Evolutionary conservation across 1,140 invertebrate species (phyloP).

Genomic region (Lordiphosa collinella): DNA sequence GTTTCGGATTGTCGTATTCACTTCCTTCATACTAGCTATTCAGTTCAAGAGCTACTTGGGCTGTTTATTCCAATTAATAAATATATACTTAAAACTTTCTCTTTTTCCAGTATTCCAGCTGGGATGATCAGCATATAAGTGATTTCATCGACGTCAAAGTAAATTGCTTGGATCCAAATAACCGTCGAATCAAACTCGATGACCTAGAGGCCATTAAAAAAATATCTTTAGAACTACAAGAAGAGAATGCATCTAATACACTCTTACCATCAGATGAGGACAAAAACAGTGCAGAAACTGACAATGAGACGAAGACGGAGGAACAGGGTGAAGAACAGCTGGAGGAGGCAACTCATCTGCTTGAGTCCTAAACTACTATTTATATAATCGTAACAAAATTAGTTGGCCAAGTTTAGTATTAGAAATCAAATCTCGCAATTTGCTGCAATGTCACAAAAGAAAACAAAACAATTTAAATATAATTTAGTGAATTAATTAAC

Average conservation of each 20-base stretch:
- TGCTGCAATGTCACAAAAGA: slow-evolving; percentile 10
- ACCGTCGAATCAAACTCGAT: slow-evolving; percentile 59
- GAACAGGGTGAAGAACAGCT: slow-evolving; percentile 19
- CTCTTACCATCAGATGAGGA: slow-evolving; percentile 19
- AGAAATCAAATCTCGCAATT: slow-evolving; percentile 27
- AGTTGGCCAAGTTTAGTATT: slow-evolving; percentile 48
- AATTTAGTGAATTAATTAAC: slow-evolving; percentile 60
- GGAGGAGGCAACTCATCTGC: not conserved
- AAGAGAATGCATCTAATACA: slow-evolving; percentile 13
- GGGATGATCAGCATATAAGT: slow-evolving; percentile 65
- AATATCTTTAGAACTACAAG: slow-evolving; percentile 39
- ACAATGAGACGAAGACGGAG: slow-evolving; percentile 18
- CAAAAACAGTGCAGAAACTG: slow-evolving; percentile 19
- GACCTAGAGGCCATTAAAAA: slow-evolving; percentile 50
- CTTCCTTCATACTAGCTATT: too few species aligned
- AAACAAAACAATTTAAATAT: slow-evolving; percentile 42
- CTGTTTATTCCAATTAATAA: too few species aligned
- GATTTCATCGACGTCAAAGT: slow-evolving; percentile 67
- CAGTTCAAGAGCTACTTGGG: too few species aligned
- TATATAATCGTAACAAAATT: slow-evolving; percentile 24
- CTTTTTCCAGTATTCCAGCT: slow-evolving; percentile 67
- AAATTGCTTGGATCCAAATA: slow-evolving; percentile 68
- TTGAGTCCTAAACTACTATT: slow-evolving; percentile 21
- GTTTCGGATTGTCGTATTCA: too few species aligned
- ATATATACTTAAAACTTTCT: too few species aligned